These are phyloP conservation scores for Rhinichthys klamathensis DNA, from an alignment of 2,113 vertebrate species.

Conservation along the genomic window DNA sequence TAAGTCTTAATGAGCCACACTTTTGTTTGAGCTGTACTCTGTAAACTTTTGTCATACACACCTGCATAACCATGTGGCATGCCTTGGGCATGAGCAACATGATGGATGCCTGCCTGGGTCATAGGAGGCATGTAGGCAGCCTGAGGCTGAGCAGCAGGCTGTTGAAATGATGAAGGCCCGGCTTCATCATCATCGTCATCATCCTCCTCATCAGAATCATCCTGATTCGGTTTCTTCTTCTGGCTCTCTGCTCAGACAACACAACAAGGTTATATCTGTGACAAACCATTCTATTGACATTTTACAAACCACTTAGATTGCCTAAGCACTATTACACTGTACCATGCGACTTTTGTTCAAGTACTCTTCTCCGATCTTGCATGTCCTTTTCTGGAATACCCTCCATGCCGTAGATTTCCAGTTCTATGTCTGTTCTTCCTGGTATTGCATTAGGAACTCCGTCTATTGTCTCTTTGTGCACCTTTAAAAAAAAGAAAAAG, in stretches of 20 bases:
- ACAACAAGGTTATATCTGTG: background rate
- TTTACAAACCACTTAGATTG: background rate
- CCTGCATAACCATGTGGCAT: conserved; percentile 86
- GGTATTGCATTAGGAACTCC: conserved; percentile 98
- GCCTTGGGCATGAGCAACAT: conserved; percentile 79
- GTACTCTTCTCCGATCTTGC: conserved; percentile 91
- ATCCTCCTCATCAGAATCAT: conserved; percentile 91
- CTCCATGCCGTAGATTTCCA: conserved; percentile 99
- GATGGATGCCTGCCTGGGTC: conserved; percentile 88
- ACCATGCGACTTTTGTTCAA: conserved; percentile 99
- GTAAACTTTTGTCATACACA: background rate
- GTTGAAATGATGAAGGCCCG: conserved; percentile 86
- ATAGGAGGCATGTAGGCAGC: conserved; percentile 86
- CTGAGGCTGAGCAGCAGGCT: conserved; percentile 85
- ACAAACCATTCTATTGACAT: background rate
- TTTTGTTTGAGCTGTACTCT: background rate
- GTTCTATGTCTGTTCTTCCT: conserved; percentile 94
- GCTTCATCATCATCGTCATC: conserved; percentile 93
- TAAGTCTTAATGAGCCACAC: background rate
- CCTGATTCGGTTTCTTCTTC: conserved; percentile 92
- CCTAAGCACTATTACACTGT: conserved; percentile 6
- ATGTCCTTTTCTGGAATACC: conserved; percentile 99
- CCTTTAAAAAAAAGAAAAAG: conserved; percentile 72
- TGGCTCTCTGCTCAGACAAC: conserved; percentile 81
- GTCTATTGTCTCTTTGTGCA: conserved; percentile 98